Percentiles rank a stretch among this genome's conserved stretches.
phyloP scores from a whole-genome alignment of 2,888 invertebrate species.

The Romanomermis culicivorax region DNA sequence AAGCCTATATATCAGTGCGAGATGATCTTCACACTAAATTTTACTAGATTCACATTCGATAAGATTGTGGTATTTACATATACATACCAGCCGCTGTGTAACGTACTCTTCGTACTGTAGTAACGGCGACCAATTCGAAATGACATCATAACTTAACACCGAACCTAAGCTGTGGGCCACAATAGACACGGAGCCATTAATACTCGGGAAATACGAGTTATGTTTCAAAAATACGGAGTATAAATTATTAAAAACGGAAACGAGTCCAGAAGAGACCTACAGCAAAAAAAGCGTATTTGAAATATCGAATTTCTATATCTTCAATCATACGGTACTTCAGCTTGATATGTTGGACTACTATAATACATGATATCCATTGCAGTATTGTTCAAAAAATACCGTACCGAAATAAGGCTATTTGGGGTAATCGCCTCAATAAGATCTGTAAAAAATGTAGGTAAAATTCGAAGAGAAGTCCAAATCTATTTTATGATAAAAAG shows the following conservation, averaged over 20 bases:
- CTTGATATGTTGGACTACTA: constrained; percentile 46
- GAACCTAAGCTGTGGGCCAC: constrained; percentile 48
- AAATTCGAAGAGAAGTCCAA: no score
- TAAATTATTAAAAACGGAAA: constrained; percentile 41
- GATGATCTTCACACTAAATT: no score
- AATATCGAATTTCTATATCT: constrained; percentile 4
- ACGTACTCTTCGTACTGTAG: constrained; percentile 34
- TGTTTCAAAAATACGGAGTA: constrained; percentile 43
- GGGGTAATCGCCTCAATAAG: constrained; percentile 46
- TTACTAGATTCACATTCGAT: no score
- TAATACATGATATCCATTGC: constrained; percentile 54
- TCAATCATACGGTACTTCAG: constrained; percentile 40
- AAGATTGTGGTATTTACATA: no score
- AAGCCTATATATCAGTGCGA: no score
- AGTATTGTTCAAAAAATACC: constrained; percentile 43
- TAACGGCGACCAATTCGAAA: constrained; percentile 40
- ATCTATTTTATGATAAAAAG: no score
- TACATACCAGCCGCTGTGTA: constrained; percentile 27
- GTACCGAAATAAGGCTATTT: constrained; percentile 40
- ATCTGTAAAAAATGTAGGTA: constrained; percentile 34
- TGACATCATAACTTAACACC: constrained; percentile 47
- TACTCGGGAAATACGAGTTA: constrained; percentile 42
- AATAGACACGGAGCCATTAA: constrained; percentile 42
- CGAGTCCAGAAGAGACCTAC: constrained; percentile 37
- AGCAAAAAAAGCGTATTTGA: constrained; percentile 4